These are phyloP conservation scores for Oxystoma pomonae DNA, from an alignment of 2,888 invertebrate genomes.

Conservation along the genomic window DNA sequence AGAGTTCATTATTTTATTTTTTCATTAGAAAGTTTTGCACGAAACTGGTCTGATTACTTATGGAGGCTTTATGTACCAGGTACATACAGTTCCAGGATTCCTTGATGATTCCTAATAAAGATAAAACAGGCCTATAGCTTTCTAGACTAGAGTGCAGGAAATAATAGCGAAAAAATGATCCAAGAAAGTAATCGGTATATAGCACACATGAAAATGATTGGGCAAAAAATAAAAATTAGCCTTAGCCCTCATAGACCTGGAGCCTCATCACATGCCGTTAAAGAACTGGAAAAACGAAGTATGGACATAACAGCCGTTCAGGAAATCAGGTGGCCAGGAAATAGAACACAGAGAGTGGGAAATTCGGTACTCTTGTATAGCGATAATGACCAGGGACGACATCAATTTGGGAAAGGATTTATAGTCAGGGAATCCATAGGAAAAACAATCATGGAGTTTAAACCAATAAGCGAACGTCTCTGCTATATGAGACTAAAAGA, in stretches of 20 bases:
- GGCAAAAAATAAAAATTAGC: no score
- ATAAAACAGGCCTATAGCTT: no score
- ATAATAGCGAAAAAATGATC: no score
- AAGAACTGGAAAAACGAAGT: slow-evolving; percentile 12
- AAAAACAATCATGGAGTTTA: slow-evolving; percentile 6
- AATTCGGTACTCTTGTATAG: slow-evolving; percentile 16
- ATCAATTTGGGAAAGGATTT: slow-evolving; percentile 11
- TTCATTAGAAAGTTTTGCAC: no score
- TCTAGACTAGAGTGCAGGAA: no score
- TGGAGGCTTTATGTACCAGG: no score
- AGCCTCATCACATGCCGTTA: slow-evolving; percentile 6
- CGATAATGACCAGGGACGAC: slow-evolving; percentile 11
- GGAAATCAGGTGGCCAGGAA: slow-evolving; percentile 16
- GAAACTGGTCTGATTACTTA: no score
- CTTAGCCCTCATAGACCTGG: slow-evolving; percentile 12
- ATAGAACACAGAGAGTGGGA: slow-evolving; percentile 12
- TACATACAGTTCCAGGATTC: no score
- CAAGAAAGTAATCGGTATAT: no score
- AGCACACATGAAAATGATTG: no score
- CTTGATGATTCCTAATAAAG: no score
- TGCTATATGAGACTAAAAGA: slow-evolving; percentile 9
- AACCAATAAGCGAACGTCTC: slow-evolving; percentile 7
- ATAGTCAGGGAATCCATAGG: slow-evolving; percentile 5
- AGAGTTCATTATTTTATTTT: no score
- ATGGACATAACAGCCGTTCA: slow-evolving; percentile 15